These are phyloP conservation scores for Atlantisia rogersi DNA, from an alignment of 2,113 vertebrate genomes.

Conservation along the genomic window DNA sequence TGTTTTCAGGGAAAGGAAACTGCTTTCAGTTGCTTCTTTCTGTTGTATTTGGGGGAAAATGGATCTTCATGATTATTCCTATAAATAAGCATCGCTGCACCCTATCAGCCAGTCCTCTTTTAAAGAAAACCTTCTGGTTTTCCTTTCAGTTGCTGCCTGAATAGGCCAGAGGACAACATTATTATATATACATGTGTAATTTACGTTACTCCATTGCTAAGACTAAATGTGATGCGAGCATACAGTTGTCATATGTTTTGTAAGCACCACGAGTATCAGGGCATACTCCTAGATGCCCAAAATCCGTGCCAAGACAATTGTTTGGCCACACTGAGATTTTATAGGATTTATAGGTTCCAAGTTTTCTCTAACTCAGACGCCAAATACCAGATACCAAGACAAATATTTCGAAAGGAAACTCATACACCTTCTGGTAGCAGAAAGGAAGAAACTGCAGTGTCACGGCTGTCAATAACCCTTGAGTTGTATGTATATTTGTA, in stretches of 20 bases:
- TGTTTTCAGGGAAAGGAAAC: background rate
- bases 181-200: background rate
- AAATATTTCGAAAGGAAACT: background rate
- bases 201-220: background rate
- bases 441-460: background rate
- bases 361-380: background rate
- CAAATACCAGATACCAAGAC: background rate
- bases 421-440: background rate
- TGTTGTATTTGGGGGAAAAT: background rate
- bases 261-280: background rate
- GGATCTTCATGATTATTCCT: background rate
- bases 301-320: background rate
- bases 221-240: background rate
- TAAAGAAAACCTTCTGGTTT: background rate
- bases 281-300: background rate
- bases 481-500: background rate
- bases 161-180: background rate
- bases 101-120: background rate
- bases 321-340: background rate
- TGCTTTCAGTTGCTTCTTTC: background rate
- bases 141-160: background rate
- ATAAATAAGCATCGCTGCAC: background rate
- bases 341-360: background rate
- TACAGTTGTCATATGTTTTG: background rate
- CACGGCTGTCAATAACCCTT: accelerated